These are phyloP conservation scores for Plagiodera versicolora DNA, from an alignment of 2,888 invertebrate genomes.

Conservation along the genomic window DNA sequence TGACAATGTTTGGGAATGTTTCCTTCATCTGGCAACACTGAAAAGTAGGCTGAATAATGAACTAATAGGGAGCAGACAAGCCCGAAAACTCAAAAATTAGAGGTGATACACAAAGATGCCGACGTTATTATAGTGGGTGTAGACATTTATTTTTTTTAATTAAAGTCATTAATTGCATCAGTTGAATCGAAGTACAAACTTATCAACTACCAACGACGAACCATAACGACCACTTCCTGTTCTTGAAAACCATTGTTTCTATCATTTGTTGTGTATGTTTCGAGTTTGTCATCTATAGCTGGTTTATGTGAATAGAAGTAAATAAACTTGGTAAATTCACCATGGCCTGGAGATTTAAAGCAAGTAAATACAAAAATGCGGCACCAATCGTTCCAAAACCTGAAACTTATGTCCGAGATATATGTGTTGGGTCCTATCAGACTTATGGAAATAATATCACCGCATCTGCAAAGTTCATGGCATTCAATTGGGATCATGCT, in stretches of 20 bases:
- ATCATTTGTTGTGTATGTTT: constrained; percentile 19
- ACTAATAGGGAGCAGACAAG: neutral
- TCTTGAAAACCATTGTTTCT: constrained; percentile 16
- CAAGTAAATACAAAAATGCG: constrained; percentile 98
- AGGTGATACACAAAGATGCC: neutral
- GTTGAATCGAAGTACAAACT: neutral
- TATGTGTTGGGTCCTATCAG: constrained; percentile 90
- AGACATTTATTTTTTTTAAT: neutral
- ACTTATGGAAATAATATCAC: constrained; percentile 95
- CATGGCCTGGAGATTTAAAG: constrained; percentile 96
- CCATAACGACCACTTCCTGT: neutral
- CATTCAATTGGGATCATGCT: constrained; percentile 92
- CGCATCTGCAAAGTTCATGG: constrained; percentile 91
- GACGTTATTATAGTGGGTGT: neutral
- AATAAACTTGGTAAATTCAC: constrained; percentile 9
- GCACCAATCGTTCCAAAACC: constrained; percentile 94
- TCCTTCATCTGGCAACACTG: neutral
- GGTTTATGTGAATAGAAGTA: constrained; percentile 21
- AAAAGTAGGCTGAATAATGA: neutral
- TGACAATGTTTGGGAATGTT: no score
- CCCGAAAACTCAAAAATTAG: neutral
- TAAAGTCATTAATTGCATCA: neutral
- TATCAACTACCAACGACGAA: neutral
- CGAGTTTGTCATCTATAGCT: constrained; percentile 6
- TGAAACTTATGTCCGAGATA: constrained; percentile 84